A percentile compares a stretch with the other conserved stretches of the same genome.
Conservation (phyloP, 2,888 invertebrate genomes). For the Eupithecia exiguata region DNA sequence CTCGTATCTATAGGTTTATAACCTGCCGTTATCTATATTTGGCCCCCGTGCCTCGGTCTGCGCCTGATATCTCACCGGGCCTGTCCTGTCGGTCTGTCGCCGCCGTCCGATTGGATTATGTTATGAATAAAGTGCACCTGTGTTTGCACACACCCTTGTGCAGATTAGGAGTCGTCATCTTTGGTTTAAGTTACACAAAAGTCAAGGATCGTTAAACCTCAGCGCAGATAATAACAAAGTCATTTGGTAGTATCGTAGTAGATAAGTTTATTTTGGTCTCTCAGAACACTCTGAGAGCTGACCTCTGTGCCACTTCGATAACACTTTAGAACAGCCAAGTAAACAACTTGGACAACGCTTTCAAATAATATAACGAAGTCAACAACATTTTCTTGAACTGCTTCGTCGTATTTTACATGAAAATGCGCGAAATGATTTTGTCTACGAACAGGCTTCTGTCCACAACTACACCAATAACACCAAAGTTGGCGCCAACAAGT, state of each 20-base stretch:
- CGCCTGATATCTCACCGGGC: neutral
- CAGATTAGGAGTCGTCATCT: neutral
- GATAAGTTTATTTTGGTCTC: conserved; percentile 1
- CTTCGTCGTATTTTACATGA: neutral
- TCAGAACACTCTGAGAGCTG: neutral
- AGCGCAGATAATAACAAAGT: neutral
- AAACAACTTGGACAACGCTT: neutral
- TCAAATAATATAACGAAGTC: neutral
- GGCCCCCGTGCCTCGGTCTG: neutral
- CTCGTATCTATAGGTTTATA: neutral
- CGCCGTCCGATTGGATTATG: neutral
- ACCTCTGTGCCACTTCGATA: neutral
- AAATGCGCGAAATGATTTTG: neutral
- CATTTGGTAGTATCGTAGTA: neutral
- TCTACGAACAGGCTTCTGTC: neutral
- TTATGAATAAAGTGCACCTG: neutral
- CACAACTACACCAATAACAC: neutral
- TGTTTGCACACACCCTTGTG: neutral
- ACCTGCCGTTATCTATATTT: neutral
- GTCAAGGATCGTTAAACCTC: neutral
- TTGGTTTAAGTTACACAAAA: neutral
- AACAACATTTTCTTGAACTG: neutral
- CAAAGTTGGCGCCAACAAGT: too few species aligned
- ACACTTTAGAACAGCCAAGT: neutral
- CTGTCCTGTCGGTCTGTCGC: neutral